These are phyloP conservation scores for Hapalemur alaotrensis DNA, from an alignment of 2,797 vertebrate species.

Conservation along the genomic window DNA sequence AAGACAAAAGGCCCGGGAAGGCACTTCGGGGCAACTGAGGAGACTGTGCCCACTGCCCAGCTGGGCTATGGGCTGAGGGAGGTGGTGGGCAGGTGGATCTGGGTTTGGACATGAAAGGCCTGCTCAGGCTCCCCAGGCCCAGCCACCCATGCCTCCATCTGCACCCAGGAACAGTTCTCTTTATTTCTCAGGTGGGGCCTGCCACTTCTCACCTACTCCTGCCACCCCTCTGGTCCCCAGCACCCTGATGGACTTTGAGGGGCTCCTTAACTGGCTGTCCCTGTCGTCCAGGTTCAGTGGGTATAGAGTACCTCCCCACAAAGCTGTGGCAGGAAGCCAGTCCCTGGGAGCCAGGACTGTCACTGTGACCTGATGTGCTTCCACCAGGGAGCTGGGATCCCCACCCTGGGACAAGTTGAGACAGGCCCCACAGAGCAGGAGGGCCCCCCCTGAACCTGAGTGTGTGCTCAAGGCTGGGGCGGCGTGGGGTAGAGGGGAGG, in stretches of 20 bases:
- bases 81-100: background rate
- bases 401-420: background rate
- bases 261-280: background rate
- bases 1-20: background rate
- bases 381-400: background rate
- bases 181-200: background rate
- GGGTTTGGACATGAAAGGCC: background rate
- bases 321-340: background rate
- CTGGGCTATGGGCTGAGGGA: background rate
- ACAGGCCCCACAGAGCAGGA: background rate
- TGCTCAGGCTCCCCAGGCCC: background rate
- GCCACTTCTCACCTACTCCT: background rate
- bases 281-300: background rate
- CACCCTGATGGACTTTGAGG: background rate
- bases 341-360: background rate
- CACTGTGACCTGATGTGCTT: background rate
- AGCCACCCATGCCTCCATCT: accelerated
- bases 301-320: background rate
- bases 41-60: background rate
- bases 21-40: background rate
- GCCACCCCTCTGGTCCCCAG: background rate
- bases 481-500: background rate
- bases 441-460: background rate
- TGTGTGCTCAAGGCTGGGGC: background rate
- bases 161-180: accelerated